A percentile compares a stretch with the other conserved stretches of the same genome.
phyloP scores from a whole-genome alignment of 2,888 invertebrate genomes.

The Drosophila hamatofila region DNA sequence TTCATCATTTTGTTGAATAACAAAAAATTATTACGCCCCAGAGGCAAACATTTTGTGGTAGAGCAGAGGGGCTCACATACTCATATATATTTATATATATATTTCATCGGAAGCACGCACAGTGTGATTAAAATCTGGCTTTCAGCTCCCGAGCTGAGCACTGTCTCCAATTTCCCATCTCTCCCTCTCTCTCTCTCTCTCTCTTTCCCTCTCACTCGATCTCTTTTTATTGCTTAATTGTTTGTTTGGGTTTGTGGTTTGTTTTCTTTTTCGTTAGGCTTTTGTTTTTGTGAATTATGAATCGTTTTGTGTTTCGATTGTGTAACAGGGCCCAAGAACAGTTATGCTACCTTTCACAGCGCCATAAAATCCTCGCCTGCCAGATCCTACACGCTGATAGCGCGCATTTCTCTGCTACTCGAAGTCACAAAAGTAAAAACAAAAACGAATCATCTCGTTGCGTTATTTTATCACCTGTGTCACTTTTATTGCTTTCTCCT shows the following conservation, averaged over 20 bases:
- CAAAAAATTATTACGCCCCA: constrained; percentile 43
- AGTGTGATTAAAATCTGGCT: constrained; percentile 57
- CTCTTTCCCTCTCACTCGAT: constrained; percentile 1
- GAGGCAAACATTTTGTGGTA: constrained; percentile 29
- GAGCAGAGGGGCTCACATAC: constrained; percentile 10
- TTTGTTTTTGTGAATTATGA: constrained; percentile 59
- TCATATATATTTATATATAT: neutral
- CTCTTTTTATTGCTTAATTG: constrained; percentile 81
- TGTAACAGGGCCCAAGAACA: constrained; percentile 77
- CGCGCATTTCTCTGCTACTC: constrained; percentile 67
- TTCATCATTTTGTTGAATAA: constrained; percentile 33
- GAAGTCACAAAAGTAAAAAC: constrained; percentile 17
- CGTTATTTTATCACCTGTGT: constrained; percentile 83
- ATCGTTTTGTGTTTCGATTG: constrained; percentile 68
- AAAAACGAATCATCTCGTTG: constrained; percentile 76
- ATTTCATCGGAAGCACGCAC: constrained; percentile 74
- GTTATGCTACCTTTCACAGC: constrained; percentile 66
- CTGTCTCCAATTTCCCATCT: constrained; percentile 57
- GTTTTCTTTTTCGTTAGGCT: constrained; percentile 23
- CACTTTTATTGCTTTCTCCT: constrained; percentile 74
- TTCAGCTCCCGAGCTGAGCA: constrained; percentile 66
- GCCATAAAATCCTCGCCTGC: constrained; percentile 62
- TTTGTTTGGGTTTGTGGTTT: constrained; percentile 61
- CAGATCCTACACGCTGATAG: constrained; percentile 74
- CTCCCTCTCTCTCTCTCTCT: constrained; percentile 8